Base-by-base conservation (phyloP, 2,797 vertebrate genomes). In the Eleutherodactylus coqui region DNA sequence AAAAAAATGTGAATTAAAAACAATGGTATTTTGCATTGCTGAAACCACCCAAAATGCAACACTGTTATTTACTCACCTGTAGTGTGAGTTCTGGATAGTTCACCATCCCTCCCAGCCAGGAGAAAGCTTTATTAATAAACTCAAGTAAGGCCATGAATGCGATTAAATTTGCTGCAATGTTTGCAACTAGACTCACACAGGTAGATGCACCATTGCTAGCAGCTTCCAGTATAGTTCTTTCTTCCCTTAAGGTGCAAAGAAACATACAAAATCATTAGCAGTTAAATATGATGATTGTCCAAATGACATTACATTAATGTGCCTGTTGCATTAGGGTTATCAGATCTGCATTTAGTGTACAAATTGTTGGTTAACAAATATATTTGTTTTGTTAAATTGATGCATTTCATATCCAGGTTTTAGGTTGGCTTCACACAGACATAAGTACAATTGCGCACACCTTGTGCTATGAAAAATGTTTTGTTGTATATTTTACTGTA, bases 51-150 rank as follows among this genome's bases (percentile, higher is more conserved):
- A 64, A 8, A 67, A 77, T 27, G 38, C 45, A 10, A 45, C 34
- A 14, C 7, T 85, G n/a, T 27, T 51, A 77, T 24, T 72, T 62
- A 0, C 29, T 87, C 94, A 99, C 97, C 97, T 99, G 93, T 93
- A 99, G 98, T 75, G 95, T 96, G 88, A 99, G 89, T 0, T 55
- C 73, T n/a, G 96, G 91, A 19, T 96, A 91, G 89, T 96, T 93
- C 73, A 99, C 97, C 97, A 98, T 95, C 9, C 92, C 90, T 11
- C 98, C 98, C 0, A 97, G 53, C 97, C 98, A 99, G 51, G 88
- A 91, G 45, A 99, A 90, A 17, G 95, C 90, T 17, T 94, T 55
- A 0, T 99, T 98, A 86, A 98, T 93, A 86, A 99, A 99, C 34
- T 88, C 96, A 32, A 98, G 92, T 83, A 98, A 93, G 0, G 98